Conservation (phyloP, 2,888 invertebrate genomes). For the Pandemis cinnamomeana region DNA sequence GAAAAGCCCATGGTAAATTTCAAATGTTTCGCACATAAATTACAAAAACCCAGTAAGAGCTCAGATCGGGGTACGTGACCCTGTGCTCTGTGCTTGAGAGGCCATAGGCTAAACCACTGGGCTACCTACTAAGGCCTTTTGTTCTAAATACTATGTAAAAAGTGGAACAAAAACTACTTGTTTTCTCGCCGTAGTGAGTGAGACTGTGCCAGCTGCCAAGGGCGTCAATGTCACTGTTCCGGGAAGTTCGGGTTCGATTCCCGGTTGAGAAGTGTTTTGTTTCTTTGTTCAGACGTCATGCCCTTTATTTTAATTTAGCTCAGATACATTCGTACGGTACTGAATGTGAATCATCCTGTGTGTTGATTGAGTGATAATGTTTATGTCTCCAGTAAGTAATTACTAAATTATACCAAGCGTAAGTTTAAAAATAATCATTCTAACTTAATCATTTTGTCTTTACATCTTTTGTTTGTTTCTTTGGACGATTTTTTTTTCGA, state of each 20-base stretch:
- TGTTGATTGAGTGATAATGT: not conserved
- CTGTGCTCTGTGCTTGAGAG: no score
- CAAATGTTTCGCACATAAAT: no score
- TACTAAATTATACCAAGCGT: not conserved
- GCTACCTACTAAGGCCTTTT: not conserved
- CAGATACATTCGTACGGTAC: not conserved
- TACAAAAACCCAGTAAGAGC: no score
- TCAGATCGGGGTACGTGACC: no score
- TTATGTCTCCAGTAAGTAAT: not conserved
- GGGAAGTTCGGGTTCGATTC: conserved; percentile 27
- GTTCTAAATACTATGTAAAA: conserved; percentile 6
- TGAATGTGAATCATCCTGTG: not conserved
- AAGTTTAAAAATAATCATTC: not conserved
- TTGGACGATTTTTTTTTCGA: no score
- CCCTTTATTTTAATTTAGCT: conserved; percentile 21
- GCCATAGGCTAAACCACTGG: no score
- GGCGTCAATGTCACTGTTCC: conserved; percentile 33
- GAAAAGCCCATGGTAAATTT: no score
- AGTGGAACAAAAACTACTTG: conserved; percentile 26
- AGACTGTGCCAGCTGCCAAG: conserved; percentile 16
- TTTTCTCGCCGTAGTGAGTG: not conserved
- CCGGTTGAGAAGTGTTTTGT: conserved; percentile 8
- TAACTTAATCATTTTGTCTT: not conserved
- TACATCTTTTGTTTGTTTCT: no score
- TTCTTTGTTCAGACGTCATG: conserved; percentile 6